These are phyloP conservation scores for Batillaria attramentaria DNA, from an alignment of 1,140 invertebrate genomes.

Conservation along the genomic window DNA sequence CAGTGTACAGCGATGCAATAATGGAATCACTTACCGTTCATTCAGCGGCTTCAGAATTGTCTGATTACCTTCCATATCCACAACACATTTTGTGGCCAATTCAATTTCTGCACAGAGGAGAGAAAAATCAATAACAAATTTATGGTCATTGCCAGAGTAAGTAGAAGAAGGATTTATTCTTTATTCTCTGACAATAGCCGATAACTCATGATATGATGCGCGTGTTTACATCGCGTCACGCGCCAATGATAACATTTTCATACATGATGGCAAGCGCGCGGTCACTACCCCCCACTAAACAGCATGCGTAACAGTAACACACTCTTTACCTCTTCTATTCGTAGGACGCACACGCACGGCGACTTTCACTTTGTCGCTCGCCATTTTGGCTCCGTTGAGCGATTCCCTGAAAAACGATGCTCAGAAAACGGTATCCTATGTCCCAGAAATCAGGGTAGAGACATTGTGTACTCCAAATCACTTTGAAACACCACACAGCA, in stretches of 20 bases:
- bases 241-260: not conserved
- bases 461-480: constrained; percentile 12
- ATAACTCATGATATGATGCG: not conserved
- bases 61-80: constrained; percentile 11
- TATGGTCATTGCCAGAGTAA: not conserved
- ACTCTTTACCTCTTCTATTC: not conserved
- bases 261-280: not conserved
- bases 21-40: not conserved
- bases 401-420: not conserved
- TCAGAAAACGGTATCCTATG: not conserved
- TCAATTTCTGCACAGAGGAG: not conserved
- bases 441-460: not conserved
- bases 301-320: constrained; percentile 5
- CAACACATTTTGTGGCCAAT: not conserved
- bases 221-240: not conserved
- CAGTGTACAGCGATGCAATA: not conserved
- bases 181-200: not conserved
- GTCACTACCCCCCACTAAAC: not conserved
- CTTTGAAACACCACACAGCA: constrained; percentile 8
- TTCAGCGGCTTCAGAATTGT: not conserved
- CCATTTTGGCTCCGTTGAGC: not conserved
- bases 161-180: not conserved
- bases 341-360: not conserved
- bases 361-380: constrained; percentile 14
- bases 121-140: constrained; percentile 11